These are phyloP conservation scores for Drosophila punjabiensis DNA, from an alignment of 1,140 invertebrate species.

Conservation along the genomic window DNA sequence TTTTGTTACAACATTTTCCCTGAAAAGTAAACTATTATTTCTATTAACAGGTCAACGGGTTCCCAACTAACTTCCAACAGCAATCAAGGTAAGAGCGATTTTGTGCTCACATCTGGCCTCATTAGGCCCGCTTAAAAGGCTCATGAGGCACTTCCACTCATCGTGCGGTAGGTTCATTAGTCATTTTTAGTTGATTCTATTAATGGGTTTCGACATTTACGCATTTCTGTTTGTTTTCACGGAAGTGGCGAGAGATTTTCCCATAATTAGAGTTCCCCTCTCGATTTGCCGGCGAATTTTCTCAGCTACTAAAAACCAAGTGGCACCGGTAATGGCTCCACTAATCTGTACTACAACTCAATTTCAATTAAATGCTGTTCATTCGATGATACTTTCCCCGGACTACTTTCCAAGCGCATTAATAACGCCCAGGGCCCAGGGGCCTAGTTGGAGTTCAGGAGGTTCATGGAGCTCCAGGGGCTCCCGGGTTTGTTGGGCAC, in stretches of 20 bases:
- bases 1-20: not conserved
- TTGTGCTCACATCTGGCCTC: constrained; percentile 24
- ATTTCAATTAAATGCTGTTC: constrained; percentile 72
- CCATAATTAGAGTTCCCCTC: constrained; percentile 75
- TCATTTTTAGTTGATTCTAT: constrained; percentile 79
- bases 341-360: constrained; percentile 69
- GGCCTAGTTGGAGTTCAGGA: not conserved
- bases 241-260: constrained; percentile 76
- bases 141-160: constrained; percentile 50
- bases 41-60: constrained; percentile 16
- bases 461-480: not conserved
- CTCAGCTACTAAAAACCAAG: constrained; percentile 74
- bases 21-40: constrained; percentile 15
- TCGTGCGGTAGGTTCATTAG: constrained; percentile 59
- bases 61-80: constrained; percentile 7
- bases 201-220: constrained; percentile 79
- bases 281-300: constrained; percentile 72
- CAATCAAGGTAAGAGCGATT: constrained; percentile 21
- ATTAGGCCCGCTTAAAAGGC: constrained; percentile 35
- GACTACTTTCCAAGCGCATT: constrained; percentile 63
- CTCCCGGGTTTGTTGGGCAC: not conserved
- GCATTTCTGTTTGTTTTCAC: constrained; percentile 72
- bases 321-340: constrained; percentile 71
- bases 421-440: constrained; percentile 50
- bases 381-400: constrained; percentile 36